Base-by-base conservation (phyloP, 2,888 invertebrate species). In the Vesta saturnalis region DNA sequence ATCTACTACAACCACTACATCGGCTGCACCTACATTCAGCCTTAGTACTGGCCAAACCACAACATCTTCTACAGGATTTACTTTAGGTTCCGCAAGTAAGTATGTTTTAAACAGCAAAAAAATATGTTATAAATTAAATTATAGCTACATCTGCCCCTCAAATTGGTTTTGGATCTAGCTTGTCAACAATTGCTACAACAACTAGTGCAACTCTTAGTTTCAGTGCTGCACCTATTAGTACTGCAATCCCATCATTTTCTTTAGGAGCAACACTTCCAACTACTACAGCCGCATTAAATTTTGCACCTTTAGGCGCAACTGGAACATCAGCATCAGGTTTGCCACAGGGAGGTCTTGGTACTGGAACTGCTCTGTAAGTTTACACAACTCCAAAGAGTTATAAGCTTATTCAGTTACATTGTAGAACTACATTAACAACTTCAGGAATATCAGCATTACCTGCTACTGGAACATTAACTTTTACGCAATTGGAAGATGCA, bases 401-500 rank as follows among this genome's bases (percentile, higher is more conserved):
- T n/a, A n/a, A n/a, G n/a, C n/a, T n/a, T 63, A 39, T 19, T 39
- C 18, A 43, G 30, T 56, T 18, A 3, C 30, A 14, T 47, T 65
- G 52, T 47, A 66, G 72, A 49, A 60, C 70, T 43, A 69, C 76
- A 0, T 74, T 78, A 6, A 76, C 84, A 12, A 78, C 82, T 61
- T 81, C 79, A 0, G 66, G 85, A 0, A 73, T 85, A 0, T 82
- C 79, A 0, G 83, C 85, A 0, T 84, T 85, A 0, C 83, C 85
- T 4, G 81, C 88, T 39, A 82, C 87, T 0, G 84, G 82, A 35
- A 86, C 89, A 0, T 85, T 96, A 80, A 92, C 91, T 4, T 97
- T 95, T 82, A 89, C 91, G 1, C 95, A 96, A 79, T 83, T 97
- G 1, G 97, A 97, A 82, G 97, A 97, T 79, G 88, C 90, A 39